Evolutionary conservation across 2,113 vertebrate species (phyloP).

Genomic region (Ploceus nigricollis): DNA sequence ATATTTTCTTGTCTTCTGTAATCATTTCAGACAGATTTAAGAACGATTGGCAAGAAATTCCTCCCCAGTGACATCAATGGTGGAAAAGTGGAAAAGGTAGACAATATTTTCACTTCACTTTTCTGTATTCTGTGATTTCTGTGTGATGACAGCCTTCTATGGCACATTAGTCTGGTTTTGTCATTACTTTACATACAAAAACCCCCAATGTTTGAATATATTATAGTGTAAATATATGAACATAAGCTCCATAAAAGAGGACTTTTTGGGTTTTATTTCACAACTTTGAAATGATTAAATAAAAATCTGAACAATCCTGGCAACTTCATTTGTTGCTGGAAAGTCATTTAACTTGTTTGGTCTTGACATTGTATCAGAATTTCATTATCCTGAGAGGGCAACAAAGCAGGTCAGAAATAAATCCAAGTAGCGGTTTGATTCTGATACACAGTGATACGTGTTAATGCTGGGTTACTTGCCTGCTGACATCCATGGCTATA

Average conservation of each 20-base stretch:
- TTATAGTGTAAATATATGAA: background rate
- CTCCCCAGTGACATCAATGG: slow-evolving; percentile 93
- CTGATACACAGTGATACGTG: background rate
- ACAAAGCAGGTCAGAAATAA: background rate
- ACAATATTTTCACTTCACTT: background rate
- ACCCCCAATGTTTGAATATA: background rate
- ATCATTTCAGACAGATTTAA: slow-evolving; percentile 90
- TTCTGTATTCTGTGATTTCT: background rate
- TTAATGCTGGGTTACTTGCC: background rate
- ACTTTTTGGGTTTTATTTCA: background rate
- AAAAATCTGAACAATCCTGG: background rate
- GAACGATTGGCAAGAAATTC: slow-evolving; percentile 89
- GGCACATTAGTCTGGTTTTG: background rate
- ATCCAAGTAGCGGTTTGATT: background rate
- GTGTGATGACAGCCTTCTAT: background rate
- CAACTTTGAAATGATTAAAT: background rate
- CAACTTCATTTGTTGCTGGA: background rate
- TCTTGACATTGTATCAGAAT: background rate
- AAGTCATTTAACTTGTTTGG: background rate
- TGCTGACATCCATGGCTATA: background rate
- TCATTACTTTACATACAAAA: background rate
- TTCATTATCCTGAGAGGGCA: background rate
- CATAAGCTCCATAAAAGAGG: background rate
- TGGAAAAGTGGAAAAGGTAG: slow-evolving; percentile 93
- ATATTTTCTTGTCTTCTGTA: slow-evolving; percentile 42